These are phyloP conservation scores for Acholoe squamosa DNA, from an alignment of 2,888 invertebrate species.

Conservation along the genomic window DNA sequence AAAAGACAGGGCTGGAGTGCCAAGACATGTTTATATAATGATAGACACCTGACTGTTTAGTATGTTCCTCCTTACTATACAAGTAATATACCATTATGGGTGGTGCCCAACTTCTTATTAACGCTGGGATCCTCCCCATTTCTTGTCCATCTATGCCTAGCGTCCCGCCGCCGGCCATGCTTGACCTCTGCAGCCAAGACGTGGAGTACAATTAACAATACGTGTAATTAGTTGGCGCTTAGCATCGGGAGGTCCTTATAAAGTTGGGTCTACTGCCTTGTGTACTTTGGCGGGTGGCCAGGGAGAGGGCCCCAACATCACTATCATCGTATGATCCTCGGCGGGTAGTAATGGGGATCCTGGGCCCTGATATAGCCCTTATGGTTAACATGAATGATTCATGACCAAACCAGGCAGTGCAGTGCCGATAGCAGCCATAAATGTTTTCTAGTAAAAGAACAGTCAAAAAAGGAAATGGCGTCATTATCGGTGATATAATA, in stretches of 20 bases:
- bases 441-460: no score
- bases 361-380: no score
- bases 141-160: not conserved
- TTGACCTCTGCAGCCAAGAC: constrained; percentile 33
- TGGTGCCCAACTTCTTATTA: not conserved
- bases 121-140: constrained; percentile 1
- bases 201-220: constrained; percentile 41
- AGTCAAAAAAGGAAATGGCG: no score
- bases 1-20: no score
- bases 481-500: no score
- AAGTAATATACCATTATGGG: not conserved
- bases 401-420: no score
- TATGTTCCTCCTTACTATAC: not conserved
- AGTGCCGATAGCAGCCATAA: no score
- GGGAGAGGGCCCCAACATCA: no score
- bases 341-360: no score
- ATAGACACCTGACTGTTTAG: not conserved
- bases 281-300: not conserved
- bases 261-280: not conserved
- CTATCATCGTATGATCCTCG: not conserved
- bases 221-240: not conserved
- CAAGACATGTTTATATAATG: not conserved
- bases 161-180: constrained; percentile 6
- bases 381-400: no score
- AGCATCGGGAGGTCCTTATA: not conserved